phyloP scores from a whole-genome alignment of 2,888 invertebrate species.

The Phyllotreta cruciferae region DNA sequence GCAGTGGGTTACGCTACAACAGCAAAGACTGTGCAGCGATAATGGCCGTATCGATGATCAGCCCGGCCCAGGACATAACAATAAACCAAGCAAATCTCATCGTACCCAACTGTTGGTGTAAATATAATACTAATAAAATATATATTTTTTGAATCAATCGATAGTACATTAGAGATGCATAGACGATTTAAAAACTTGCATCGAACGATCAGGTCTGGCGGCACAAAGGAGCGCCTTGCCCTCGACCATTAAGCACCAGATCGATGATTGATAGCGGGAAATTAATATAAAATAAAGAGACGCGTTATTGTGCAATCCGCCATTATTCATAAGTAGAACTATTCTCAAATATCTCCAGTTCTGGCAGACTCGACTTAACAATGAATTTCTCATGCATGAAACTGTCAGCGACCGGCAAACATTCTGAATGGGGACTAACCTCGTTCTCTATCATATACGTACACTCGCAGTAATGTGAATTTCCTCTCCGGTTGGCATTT shows the following conservation, averaged over 20 bases:
- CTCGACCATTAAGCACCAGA: slow-evolving; percentile 1
- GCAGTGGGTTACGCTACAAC: no score
- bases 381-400: slow-evolving; percentile 32
- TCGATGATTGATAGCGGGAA: slow-evolving; percentile 20
- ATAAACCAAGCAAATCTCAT: no score
- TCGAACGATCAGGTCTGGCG: background rate
- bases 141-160: no score
- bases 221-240: slow-evolving; percentile 17
- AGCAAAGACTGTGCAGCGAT: no score
- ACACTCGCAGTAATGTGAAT: slow-evolving; percentile 7
- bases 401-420: slow-evolving; percentile 28
- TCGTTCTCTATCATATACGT: slow-evolving; percentile 24
- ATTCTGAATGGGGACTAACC: slow-evolving; percentile 29
- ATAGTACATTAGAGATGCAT: no score
- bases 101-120: no score
- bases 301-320: slow-evolving; percentile 24
- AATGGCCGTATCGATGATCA: no score
- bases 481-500: slow-evolving; percentile 9
- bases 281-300: slow-evolving; percentile 20
- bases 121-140: no score
- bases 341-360: slow-evolving; percentile 28
- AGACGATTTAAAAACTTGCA: no score
- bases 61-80: no score
- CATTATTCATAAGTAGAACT: slow-evolving; percentile 29
- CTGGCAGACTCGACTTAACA: slow-evolving; percentile 24